Base-by-base conservation (phyloP, 2,113 vertebrate species). In the Rhinichthys klamathensis region DNA sequence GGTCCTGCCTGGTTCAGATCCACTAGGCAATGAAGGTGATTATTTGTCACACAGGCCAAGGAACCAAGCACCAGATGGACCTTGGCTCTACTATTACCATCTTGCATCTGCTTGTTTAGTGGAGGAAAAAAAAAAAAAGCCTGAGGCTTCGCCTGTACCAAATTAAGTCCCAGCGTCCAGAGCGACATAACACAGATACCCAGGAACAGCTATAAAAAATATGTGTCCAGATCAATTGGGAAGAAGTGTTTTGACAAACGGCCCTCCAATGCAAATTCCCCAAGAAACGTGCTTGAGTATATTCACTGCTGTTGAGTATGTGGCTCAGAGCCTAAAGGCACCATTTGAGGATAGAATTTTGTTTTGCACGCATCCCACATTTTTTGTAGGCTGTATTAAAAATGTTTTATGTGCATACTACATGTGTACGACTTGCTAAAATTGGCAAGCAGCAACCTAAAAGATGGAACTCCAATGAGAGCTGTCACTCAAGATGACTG, bases 401-500 rank as follows among this genome's bases (percentile, higher is more conserved):
- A 69, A 80, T 76, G 72, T 84, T 86, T 84, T 56, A 81, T 84
- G 51, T 32, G 30, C 80, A 81, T 7, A 16, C 25, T 81, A 51
- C 80, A 67, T 81, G 44, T 81, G 61, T 81, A 81, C 86, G 76
- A 32, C 83, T 88, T 88, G 70, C 81, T 74, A 70, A 76, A 86
- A 80, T 67, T 81, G 75, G 69, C 67, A 82, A 84, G 82, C 65
- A 27, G 69, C 18, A 46, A 86, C 77, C 84, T 88, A 84, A 86
- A 72, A 86, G 67, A 32, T 81, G 77, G 60, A 35, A 63, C 67
- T 85, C 56, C 38, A 63, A 74, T 80, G 75, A 84, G 51, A 86
- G 82, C 87, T 86, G 81, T 84, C 84, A 84, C 58, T 86, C 80
- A 84, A 80, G 75, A 84, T 88, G 82, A 88, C 30, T 74, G 85